A percentile compares a stretch with the other conserved stretches of the same genome.
Evolutionary conservation across 2,113 vertebrate genomes (phyloP).

Genomic region (Rhinichthys klamathensis): DNA sequence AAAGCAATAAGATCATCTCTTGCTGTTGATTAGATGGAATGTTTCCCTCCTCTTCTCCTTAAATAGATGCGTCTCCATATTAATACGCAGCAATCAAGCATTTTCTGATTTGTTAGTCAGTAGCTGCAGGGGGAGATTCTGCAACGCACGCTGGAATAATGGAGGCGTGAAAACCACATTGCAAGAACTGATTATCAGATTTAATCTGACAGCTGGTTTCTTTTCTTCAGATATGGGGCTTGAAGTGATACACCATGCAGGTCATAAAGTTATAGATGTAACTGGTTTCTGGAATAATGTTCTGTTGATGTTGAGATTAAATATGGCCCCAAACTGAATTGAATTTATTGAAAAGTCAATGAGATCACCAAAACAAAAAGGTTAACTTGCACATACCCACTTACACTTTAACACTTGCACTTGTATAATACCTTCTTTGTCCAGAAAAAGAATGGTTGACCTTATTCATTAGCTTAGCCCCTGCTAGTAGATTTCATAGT

Average conservation of each 20-base stretch:
- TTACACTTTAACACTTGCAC: neutral
- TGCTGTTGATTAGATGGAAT: constrained; percentile 27
- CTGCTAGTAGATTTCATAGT: neutral
- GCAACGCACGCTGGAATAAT: constrained; percentile 56
- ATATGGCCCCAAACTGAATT: neutral
- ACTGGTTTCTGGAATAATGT: constrained; percentile 8
- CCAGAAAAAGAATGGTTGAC: constrained; percentile 5
- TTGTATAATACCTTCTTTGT: constrained; percentile 6
- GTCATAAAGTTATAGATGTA: constrained; percentile 56
- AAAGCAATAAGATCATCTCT: neutral
- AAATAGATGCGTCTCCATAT: constrained; percentile 31
- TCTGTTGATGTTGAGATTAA: neutral
- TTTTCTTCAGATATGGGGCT: constrained; percentile 51
- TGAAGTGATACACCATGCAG: constrained; percentile 58
- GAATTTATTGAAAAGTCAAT: neutral
- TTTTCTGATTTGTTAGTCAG: constrained; percentile 61
- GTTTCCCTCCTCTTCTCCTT: neutral
- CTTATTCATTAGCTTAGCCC: neutral
- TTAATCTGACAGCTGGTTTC: constrained; percentile 58
- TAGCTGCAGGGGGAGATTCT: constrained; percentile 53
- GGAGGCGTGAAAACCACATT: constrained; percentile 58
- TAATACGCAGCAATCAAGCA: constrained; percentile 42
- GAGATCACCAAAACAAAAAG: neutral
- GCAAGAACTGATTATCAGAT: constrained; percentile 54
- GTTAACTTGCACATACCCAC: neutral